These are phyloP conservation scores for Microplitis manilae DNA, from an alignment of 2,888 invertebrate species.

Conservation along the genomic window DNA sequence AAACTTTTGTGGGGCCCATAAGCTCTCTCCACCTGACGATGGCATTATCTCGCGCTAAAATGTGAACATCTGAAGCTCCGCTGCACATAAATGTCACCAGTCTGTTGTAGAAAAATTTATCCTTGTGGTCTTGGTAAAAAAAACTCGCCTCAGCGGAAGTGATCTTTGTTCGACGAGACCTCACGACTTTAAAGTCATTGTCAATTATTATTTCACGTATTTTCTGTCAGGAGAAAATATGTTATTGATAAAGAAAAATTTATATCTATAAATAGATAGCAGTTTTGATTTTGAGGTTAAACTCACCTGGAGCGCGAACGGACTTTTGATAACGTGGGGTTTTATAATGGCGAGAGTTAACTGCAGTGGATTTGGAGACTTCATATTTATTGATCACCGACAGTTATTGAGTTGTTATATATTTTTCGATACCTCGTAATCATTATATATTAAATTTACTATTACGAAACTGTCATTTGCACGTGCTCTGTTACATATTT, in stretches of 20 bases:
- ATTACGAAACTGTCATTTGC: too few relatives aligned
- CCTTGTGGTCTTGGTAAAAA: slow-evolving; percentile 88
- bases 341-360: slow-evolving; percentile 90
- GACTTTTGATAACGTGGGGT: slow-evolving; percentile 87
- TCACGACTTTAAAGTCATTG: slow-evolving; percentile 82
- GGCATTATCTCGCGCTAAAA: slow-evolving; percentile 84
- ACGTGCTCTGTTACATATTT: too few relatives aligned
- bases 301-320: slow-evolving; percentile 77
- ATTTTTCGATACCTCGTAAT: too few relatives aligned
- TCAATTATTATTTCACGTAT: slow-evolving; percentile 79
- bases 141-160: slow-evolving; percentile 77
- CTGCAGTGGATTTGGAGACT: slow-evolving; percentile 68
- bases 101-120: slow-evolving; percentile 88
- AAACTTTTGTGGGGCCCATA: slow-evolving; percentile 93
- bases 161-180: slow-evolving; percentile 78
- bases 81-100: slow-evolving; percentile 88
- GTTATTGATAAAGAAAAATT: too few relatives aligned
- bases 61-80: slow-evolving; percentile 86
- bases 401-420: too few relatives aligned
- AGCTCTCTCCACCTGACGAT: slow-evolving; percentile 86
- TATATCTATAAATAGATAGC: too few relatives aligned
- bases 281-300: neutral
- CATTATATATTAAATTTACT: too few relatives aligned
- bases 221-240: slow-evolving; percentile 70
- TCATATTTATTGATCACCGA: slow-evolving; percentile 45